Evolutionary conservation across 2,888 invertebrate genomes (phyloP).

Genomic region (Chrysomela aeneicollis): DNA sequence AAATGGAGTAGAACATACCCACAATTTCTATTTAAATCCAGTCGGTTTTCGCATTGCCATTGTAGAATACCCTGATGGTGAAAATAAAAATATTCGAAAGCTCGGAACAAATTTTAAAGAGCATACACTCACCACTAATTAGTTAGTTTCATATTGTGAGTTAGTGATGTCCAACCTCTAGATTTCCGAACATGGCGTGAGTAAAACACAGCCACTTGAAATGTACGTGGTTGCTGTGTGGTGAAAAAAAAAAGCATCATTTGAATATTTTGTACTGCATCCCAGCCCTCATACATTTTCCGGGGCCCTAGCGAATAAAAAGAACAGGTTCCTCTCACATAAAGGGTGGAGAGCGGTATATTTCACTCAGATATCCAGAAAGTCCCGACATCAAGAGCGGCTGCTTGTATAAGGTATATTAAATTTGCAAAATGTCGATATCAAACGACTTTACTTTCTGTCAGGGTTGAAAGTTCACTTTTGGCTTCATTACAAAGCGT

Average conservation of each 20-base stretch:
- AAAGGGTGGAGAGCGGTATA: slow-evolving; percentile 5
- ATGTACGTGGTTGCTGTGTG: too few species aligned
- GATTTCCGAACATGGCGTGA: too few species aligned
- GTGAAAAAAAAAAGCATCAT: not conserved
- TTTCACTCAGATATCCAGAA: slow-evolving; percentile 20
- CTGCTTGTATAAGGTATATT: slow-evolving; percentile 27
- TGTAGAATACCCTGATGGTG: too few species aligned
- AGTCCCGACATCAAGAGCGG: slow-evolving; percentile 24
- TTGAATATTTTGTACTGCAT: not conserved
- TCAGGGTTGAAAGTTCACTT: slow-evolving; percentile 38
- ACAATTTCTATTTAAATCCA: too few species aligned
- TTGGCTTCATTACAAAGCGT: slow-evolving; percentile 43
- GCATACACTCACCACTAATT: too few species aligned
- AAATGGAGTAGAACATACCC: too few species aligned
- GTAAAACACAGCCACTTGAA: too few species aligned
- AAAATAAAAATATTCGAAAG: too few species aligned
- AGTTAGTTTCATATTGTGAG: too few species aligned
- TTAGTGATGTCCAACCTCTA: too few species aligned
- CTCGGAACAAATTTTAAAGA: too few species aligned
- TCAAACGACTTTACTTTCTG: slow-evolving; percentile 32
- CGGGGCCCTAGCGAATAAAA: not conserved
- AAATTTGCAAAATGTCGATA: slow-evolving; percentile 32
- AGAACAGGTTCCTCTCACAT: not conserved
- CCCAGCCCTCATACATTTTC: slow-evolving; percentile 19
- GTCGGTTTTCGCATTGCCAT: too few species aligned